A percentile compares a stretch with the other conserved stretches of the same genome.
Evolutionary conservation across 2,113 vertebrate genomes (phyloP).

Genomic region (Budorcas taxicolor): DNA sequence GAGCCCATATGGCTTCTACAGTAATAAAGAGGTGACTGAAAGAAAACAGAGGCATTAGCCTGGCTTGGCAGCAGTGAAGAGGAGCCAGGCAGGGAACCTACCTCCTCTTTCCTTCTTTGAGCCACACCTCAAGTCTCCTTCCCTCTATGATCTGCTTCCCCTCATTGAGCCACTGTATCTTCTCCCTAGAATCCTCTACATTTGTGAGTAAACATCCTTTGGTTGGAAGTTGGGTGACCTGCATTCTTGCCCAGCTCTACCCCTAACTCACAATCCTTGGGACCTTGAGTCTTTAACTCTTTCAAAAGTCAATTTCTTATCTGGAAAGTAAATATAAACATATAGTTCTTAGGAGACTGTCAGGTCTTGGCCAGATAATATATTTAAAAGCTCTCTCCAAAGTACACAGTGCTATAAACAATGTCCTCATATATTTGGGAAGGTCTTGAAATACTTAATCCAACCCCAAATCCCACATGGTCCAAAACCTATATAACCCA

Average conservation of each 20-base stretch:
- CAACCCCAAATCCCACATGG: not conserved
- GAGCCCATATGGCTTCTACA: not conserved
- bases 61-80: not conserved
- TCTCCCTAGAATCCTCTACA: not conserved
- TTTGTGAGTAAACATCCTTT: not conserved
- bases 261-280: not conserved
- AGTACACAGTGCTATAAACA: not conserved
- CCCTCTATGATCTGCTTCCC: not conserved
- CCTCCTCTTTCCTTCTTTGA: not conserved
- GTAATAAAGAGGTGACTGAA: not conserved
- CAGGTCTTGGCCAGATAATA: not conserved
- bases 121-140: not conserved
- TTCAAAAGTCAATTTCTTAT: not conserved
- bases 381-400: not conserved
- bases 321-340: not conserved
- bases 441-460: not conserved
- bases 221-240: not conserved
- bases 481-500: not conserved
- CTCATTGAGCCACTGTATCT: not conserved
- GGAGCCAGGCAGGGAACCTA: not conserved
- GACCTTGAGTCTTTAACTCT: not conserved
- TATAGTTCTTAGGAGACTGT: not conserved
- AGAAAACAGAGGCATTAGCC: not conserved
- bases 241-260: not conserved
- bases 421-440: not conserved